A percentile compares a stretch with the other conserved stretches of the same genome.
Conservation (phyloP, 2,113 vertebrate genomes). For the Vulpes ferrilata region DNA sequence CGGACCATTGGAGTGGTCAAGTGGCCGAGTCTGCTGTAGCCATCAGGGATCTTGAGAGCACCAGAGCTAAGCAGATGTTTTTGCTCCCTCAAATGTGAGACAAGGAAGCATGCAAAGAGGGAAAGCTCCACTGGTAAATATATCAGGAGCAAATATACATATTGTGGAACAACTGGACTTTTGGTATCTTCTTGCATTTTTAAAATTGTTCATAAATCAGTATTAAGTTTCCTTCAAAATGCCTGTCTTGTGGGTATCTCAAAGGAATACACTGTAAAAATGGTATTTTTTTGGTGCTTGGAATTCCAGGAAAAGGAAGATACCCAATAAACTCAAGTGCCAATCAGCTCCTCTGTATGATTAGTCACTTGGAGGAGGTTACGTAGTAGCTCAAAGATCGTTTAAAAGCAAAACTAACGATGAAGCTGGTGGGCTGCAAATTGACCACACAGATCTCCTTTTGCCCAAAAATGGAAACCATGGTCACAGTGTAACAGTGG, state of each 20-base stretch:
- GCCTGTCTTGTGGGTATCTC: background rate
- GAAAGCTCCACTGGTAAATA: background rate
- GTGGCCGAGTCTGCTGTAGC: background rate
- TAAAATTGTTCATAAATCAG: background rate
- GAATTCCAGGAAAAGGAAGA: constrained; percentile 18
- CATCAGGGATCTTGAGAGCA: background rate
- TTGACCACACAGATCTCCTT: too few species aligned
- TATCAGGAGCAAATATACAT: background rate
- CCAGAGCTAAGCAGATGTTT: background rate
- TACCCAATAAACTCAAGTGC: background rate
- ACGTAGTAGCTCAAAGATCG: background rate
- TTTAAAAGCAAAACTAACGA: background rate
- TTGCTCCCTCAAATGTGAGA: background rate
- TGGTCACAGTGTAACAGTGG: too few species aligned
- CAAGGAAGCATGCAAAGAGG: background rate
- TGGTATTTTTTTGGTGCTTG: background rate
- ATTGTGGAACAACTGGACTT: background rate
- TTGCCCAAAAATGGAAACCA: background rate
- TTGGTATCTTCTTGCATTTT: background rate
- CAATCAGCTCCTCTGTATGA: background rate
- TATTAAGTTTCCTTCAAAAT: background rate
- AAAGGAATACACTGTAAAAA: background rate
- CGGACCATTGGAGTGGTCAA: background rate
- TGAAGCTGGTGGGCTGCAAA: background rate
- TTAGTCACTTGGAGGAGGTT: background rate